Base-by-base conservation (phyloP, 2,797 vertebrate genomes). In the Aplochiton taeniatus region DNA sequence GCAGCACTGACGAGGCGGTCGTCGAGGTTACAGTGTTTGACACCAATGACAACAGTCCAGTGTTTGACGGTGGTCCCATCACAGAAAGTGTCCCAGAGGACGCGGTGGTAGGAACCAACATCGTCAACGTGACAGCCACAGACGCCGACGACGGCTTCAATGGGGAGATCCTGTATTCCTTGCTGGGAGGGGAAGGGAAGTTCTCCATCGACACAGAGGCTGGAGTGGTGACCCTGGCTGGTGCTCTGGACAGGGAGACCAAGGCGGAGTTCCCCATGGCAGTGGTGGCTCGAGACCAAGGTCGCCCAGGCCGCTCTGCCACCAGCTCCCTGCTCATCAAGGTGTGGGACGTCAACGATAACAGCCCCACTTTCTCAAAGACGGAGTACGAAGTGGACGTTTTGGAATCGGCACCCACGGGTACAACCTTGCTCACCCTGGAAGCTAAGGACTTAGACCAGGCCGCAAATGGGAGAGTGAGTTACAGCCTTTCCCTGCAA, bases 21-120 rank as follows among this genome's bases (percentile, higher is more conserved):
- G 89, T 93, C 43, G 50, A 87, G 61, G 48, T 94, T 52, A 66
- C 68, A 1, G 90, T 94, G 47, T 81, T 70, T 0, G 93, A 94
- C 10, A 9, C 93, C 79, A 94, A 94, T 0, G 93, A 94, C 50
- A 92, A 94, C 77, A 79, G 69, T 41, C 93, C 93, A 0, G 64
- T 75, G 44, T 94, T 94, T 63, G 53, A 4, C 41, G 1, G 0
- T 16, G 60, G 0, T 53, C 74, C n/a, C 7, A 1, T 82, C 59
- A 51, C 67, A 0, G 0, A 54, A 16, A 12, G 43, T 0, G 5
- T 93, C 20, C 5, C 1, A 0, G 93, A 94, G 75, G 76, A 88
- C 0, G 0, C 0, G 0, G 8, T 54, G 0, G 19, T 20, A 0
- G 88, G 87, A 31, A 45, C 64, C 47, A 66, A 6, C 0, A 12